Evolutionary conservation across 37 sponge, comb jelly and placozoan genomes (phyloP).

Genomic region (Bolinopsis microptera): DNA sequence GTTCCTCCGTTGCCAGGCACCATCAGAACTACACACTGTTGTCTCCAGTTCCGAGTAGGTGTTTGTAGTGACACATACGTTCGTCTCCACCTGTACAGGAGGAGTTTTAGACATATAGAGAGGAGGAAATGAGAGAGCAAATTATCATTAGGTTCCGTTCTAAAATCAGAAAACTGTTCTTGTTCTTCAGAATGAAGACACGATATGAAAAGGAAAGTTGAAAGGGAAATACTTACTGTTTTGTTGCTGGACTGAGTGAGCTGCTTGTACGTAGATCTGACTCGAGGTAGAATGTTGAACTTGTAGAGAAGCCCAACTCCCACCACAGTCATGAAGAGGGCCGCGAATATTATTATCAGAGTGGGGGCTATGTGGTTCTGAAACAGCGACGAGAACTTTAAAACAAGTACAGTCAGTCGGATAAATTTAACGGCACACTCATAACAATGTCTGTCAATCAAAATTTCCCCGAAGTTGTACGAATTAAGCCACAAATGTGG

Average conservation of each 20-base stretch:
- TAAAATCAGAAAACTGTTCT: no score
- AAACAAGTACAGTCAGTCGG: no score
- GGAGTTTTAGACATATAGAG: not conserved
- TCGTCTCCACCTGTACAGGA: conserved; percentile 40
- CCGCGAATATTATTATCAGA: conserved; percentile 13
- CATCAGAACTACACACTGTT: conserved; percentile 58
- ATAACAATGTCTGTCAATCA: no score
- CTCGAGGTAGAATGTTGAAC: conserved; percentile 10
- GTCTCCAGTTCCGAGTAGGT: conserved; percentile 64
- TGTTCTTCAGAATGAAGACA: no score
- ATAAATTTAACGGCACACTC: no score
- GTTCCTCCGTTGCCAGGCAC: not conserved
- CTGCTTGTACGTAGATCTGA: conserved; percentile 54
- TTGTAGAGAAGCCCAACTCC: not conserved
- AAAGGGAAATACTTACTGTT: conserved; percentile 39
- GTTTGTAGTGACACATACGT: conserved; percentile 51
- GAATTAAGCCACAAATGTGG: no score
- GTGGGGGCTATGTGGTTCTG: conserved; percentile 35
- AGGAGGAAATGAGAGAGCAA: not conserved
- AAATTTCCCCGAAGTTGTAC: no score
- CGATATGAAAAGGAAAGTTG: no score
- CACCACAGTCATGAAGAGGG: conserved; percentile 23
- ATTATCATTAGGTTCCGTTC: not conserved
- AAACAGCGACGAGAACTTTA: not conserved
- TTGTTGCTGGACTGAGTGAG: conserved; percentile 58